These are phyloP conservation scores for Colletes gigas DNA, from an alignment of 1,140 invertebrate species.

Conservation along the genomic window DNA sequence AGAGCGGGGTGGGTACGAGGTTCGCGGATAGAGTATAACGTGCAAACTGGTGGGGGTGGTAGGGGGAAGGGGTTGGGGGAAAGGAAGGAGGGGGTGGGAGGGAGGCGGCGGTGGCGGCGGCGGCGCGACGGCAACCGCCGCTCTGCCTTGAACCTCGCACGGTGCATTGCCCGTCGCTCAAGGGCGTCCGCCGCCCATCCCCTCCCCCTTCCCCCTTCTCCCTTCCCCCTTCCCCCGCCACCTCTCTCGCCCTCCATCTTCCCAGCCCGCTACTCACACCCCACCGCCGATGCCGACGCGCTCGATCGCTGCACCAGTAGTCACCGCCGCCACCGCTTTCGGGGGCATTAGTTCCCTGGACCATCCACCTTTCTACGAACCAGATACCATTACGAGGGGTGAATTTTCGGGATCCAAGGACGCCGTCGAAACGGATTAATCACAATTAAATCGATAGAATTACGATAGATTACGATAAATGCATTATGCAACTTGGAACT, in stretches of 20 bases:
- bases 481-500: no score
- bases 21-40: slow-evolving; percentile 19
- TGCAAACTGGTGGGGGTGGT: slow-evolving; percentile 23
- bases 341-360: slow-evolving; percentile 44
- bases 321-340: slow-evolving; percentile 45
- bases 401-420: neutral
- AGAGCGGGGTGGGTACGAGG: slow-evolving; percentile 51
- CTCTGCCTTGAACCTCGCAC: slow-evolving; percentile 81
- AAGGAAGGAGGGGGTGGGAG: slow-evolving; percentile 22
- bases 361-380: neutral
- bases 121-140: slow-evolving; percentile 77
- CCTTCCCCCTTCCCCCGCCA: no score
- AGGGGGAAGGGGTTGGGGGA: slow-evolving; percentile 24
- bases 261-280: slow-evolving; percentile 44
- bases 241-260: slow-evolving; percentile 15
- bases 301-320: slow-evolving; percentile 57
- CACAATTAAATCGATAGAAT: no score
- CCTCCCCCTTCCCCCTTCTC: slow-evolving; percentile 1
- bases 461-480: no score
- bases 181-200: slow-evolving; percentile 77
- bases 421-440: no score
- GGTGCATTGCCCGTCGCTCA: slow-evolving; percentile 82
- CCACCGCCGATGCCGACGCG: slow-evolving; percentile 34
- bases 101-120: slow-evolving; percentile 67
- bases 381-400: neutral